Evolutionary conservation across 2,113 vertebrate species (phyloP), one percentile per base, ranked within the genome.

Genomic region (Puntigrus tetrazona): DNA sequence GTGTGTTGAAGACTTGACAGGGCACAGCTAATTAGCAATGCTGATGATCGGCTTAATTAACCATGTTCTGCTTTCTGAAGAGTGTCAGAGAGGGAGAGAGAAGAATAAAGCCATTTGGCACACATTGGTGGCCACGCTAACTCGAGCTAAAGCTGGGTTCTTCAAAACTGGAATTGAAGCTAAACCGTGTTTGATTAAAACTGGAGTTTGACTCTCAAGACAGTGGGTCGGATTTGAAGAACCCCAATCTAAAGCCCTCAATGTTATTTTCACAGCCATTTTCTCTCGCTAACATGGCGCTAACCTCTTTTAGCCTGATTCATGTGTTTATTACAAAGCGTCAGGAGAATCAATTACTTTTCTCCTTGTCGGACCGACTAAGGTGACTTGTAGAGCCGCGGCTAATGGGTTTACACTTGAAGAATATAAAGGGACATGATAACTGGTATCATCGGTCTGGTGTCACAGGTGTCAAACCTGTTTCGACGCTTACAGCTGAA

Each of bases 1-100:
- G 86, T 85, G 87, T 82, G 73, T 73, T 69, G 47, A 63, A 45
- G 70, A 86, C 88, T 87, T 88, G 88, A 90, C 89, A 88, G 88
- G 83, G 85, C 89, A 91, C 50, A 86, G 89, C 84, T 90, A 92
- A 93, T 94, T 92, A 92, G 86, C 79, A 72, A 70, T 79, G 86
- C 87, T 88, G 87, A 89, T 92, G 91, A 91, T 84, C 83, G 81
- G 86, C 81, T 91, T 92, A 92, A 92, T 92, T 90, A 90, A 87
- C 73, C 86, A 77, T 83, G 75, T 78, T 78, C 76, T 88, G 84
- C 77, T 87, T 90, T 91, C 89, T 76, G 83, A 90, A 84, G 84
- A 84, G 87, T 38, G 61, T 75, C 47, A 34, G 52, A 85, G 27
- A 65, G 72, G 47, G 45, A 78, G 63, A 67, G 74, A 78, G 41